Percentiles rank a stretch among this genome's conserved stretches.
Conservation (phyloP, 2,797 vertebrate genomes). For the Poecilia velifera region DNA sequence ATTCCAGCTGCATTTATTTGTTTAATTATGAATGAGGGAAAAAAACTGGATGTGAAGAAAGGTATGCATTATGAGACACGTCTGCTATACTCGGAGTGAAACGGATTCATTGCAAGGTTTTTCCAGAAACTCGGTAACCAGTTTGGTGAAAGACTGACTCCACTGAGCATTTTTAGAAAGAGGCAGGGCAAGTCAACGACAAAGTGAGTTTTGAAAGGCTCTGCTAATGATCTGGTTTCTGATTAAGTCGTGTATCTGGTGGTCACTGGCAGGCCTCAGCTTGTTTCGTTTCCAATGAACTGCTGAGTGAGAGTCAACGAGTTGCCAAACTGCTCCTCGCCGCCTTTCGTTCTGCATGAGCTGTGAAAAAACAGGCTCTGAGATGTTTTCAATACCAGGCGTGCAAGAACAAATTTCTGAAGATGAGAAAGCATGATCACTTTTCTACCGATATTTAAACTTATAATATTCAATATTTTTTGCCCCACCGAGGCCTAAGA, state of each 20-base stretch:
- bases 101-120: neutral
- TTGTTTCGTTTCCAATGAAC: constrained; percentile 36
- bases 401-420: neutral
- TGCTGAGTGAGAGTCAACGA: constrained; percentile 8
- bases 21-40: neutral
- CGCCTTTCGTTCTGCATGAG: neutral
- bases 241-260: neutral
- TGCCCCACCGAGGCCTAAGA: neutral
- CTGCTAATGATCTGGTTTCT: constrained; percentile 18
- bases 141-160: neutral
- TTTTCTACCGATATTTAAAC: neutral
- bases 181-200: neutral
- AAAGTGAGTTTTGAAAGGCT: constrained; percentile 10
- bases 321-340: constrained; percentile 1
- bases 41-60: neutral
- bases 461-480: neutral
- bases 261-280: constrained; percentile 28
- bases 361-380: neutral
- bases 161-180: neutral
- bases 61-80: neutral
- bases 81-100: constrained; percentile 4
- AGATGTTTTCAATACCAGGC: constrained; percentile 5
- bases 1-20: constrained; percentile 8
- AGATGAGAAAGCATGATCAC: neutral
- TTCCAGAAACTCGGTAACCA: neutral